phyloP scores from a whole-genome alignment of 1,140 invertebrate genomes.

The Magallana gigas region DNA sequence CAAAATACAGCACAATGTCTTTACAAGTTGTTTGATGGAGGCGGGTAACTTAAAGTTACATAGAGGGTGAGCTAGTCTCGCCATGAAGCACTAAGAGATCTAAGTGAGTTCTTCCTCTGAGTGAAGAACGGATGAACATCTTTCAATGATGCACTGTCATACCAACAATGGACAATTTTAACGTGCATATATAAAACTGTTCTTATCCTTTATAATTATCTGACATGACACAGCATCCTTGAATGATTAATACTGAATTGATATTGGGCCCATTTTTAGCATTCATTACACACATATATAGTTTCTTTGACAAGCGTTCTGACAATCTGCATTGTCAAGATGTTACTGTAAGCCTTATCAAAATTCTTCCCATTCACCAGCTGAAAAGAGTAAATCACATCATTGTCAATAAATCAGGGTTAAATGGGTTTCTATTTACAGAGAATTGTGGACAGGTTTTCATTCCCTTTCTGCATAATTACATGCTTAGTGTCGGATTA shows the following conservation, averaged over 20 bases:
- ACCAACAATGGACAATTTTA: not conserved
- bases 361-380: not conserved
- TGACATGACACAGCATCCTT: constrained; percentile 14
- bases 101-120: too few relatives aligned
- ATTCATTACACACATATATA: not conserved
- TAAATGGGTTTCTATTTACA: constrained; percentile 24
- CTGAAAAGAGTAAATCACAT: not conserved
- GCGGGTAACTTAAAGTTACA: too few relatives aligned
- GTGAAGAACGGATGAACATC: not conserved
- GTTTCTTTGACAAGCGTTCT: not conserved
- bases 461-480: constrained; percentile 36
- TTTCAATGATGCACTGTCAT: not conserved
- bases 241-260: not conserved
- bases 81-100: too few relatives aligned
- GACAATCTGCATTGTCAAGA: constrained; percentile 10
- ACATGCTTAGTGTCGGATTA: not conserved
- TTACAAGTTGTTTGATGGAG: too few relatives aligned
- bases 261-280: not conserved
- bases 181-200: not conserved
- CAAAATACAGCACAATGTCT: too few relatives aligned
- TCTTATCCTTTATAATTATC: not conserved
- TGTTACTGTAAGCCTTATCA: not conserved
- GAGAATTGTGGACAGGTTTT: constrained; percentile 10
- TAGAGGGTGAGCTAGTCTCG: too few relatives aligned
- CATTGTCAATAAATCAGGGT: constrained; percentile 24